Conservation (phyloP, 2,113 vertebrate genomes). For the Syrmaticus mikado region DNA sequence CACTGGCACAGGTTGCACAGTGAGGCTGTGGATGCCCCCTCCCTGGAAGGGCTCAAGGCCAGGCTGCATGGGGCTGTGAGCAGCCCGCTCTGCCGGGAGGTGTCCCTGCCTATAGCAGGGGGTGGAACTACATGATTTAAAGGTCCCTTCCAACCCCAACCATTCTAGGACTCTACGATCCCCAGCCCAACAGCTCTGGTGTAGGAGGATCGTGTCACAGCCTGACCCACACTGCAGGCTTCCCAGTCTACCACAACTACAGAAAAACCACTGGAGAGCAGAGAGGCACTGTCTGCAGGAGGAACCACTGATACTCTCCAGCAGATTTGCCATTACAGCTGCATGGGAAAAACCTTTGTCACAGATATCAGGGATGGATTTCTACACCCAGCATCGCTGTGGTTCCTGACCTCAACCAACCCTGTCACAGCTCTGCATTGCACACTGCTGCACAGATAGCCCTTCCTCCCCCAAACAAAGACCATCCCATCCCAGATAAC, state of each 20-base stretch:
- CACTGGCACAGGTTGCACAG: too few relatives aligned
- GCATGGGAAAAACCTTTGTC: background rate
- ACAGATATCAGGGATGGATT: background rate
- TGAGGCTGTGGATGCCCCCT: too few relatives aligned
- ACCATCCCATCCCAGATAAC: background rate
- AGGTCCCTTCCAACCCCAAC: too few relatives aligned
- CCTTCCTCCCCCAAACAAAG: background rate
- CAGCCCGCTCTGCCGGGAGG: too few relatives aligned
- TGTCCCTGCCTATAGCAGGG: too few relatives aligned
- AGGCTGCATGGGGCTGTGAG: too few relatives aligned
- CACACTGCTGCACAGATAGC: background rate
- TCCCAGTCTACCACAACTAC: background rate
- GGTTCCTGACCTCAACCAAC: background rate
- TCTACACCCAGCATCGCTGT: rapidly evolving
- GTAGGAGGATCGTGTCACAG: background rate
- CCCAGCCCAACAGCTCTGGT: background rate
- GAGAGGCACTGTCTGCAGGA: background rate
- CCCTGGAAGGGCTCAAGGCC: too few relatives aligned
- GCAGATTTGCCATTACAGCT: background rate
- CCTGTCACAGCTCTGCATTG: rapidly evolving
- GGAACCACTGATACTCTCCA: background rate
- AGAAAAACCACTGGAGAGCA: background rate
- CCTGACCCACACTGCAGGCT: background rate
- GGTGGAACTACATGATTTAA: too few relatives aligned
- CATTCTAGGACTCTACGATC: too few relatives aligned